Conservation (phyloP, 2,888 invertebrate genomes). For the Orthosia gracilis region DNA sequence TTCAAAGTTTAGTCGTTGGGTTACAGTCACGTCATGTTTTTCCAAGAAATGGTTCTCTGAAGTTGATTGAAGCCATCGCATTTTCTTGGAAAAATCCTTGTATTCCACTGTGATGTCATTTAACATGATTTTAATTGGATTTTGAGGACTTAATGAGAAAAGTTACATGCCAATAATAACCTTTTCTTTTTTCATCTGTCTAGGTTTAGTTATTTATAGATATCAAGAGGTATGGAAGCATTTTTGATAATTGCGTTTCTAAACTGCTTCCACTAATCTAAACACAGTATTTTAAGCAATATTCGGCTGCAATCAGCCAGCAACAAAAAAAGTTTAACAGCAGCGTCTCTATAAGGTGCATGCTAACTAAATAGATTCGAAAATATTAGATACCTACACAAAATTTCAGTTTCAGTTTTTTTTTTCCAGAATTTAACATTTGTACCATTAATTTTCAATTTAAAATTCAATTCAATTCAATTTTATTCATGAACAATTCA, state of each 20-base stretch:
- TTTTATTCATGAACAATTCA: too few species aligned
- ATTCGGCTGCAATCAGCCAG: not conserved
- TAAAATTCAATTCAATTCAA: too few species aligned
- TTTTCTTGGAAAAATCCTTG: not conserved
- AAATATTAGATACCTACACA: too few species aligned
- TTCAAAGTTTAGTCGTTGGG: slow-evolving; percentile 32
- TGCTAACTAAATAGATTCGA: too few species aligned
- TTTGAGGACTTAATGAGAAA: not conserved
- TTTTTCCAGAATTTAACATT: too few species aligned
- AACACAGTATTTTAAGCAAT: not conserved
- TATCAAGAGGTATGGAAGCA: not conserved
- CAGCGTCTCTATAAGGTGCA: too few species aligned
- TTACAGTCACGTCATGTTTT: slow-evolving; percentile 41
- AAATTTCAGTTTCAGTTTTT: too few species aligned
- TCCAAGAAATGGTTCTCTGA: slow-evolving; percentile 10
- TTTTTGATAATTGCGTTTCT: too few species aligned
- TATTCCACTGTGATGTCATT: not conserved
- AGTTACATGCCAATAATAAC: not conserved
- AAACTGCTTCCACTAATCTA: not conserved
- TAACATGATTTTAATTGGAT: slow-evolving; percentile 30
- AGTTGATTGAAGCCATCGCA: slow-evolving; percentile 3
- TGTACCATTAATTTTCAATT: too few species aligned
- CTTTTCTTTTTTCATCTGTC: not conserved
- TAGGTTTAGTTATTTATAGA: not conserved
- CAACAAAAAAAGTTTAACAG: too few species aligned